These are phyloP conservation scores for Promerops cafer DNA, from an alignment of 2,113 vertebrate genomes.

Conservation along the genomic window DNA sequence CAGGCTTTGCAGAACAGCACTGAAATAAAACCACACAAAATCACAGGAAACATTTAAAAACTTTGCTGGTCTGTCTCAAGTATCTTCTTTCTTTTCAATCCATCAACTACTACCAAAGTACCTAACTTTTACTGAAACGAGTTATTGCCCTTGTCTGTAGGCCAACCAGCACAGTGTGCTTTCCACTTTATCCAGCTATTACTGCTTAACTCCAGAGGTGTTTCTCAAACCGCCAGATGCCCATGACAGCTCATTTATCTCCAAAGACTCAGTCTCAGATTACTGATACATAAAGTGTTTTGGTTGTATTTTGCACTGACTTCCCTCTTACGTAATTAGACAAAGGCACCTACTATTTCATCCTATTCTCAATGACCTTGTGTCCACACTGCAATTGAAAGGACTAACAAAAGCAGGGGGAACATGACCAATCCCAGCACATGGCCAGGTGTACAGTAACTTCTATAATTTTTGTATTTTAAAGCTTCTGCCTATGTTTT, in stretches of 20 bases:
- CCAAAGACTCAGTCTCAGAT: not conserved
- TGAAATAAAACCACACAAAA: not conserved
- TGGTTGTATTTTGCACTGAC: not conserved
- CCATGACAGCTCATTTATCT: not conserved
- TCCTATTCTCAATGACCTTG: not conserved
- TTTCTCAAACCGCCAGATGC: not conserved
- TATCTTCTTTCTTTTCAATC: not conserved
- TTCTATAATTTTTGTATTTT: not conserved
- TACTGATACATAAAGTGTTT: not conserved
- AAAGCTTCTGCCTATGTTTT: not conserved
- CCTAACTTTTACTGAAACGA: not conserved
- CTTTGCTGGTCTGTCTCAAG: not conserved
- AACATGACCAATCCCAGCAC: not conserved
- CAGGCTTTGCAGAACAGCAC: not conserved
- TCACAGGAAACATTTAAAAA: not conserved
- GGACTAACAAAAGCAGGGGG: not conserved
- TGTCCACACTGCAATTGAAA: not conserved
- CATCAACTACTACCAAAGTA: not conserved
- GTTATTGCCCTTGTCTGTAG: not conserved
- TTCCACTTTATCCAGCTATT: not conserved
- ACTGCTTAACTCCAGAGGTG: not conserved
- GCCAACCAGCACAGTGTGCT: rapidly evolving
- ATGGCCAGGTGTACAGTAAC: not conserved
- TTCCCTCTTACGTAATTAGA: not conserved
- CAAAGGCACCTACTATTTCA: not conserved